Evolutionary conservation across 2,113 vertebrate genomes (phyloP).

Genomic region (Manacus vitellinus): DNA sequence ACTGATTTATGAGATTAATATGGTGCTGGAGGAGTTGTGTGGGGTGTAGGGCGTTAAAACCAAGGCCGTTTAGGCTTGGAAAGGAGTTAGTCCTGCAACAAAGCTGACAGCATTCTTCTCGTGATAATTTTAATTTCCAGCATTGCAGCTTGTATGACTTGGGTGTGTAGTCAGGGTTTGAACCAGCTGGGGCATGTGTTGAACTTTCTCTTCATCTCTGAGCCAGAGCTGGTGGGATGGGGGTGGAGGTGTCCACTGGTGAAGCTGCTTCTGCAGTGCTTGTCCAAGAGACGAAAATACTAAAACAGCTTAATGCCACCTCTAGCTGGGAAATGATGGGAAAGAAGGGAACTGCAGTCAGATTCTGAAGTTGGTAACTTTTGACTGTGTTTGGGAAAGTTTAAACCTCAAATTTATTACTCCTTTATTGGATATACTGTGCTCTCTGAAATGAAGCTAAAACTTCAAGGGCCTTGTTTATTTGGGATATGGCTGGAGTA

Average conservation of each 20-base stretch:
- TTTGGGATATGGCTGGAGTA: neutral
- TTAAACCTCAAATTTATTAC: neutral
- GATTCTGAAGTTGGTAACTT: neutral
- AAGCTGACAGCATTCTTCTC: neutral
- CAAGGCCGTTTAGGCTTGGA: neutral
- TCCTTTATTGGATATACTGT: neutral
- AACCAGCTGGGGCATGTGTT: fast-evolving
- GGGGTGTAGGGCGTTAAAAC: neutral
- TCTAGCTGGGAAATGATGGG: fast-evolving
- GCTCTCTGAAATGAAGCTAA: neutral
- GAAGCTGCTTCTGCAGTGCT: neutral
- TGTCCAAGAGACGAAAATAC: too few relatives aligned
- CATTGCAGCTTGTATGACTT: neutral
- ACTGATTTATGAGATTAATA: neutral
- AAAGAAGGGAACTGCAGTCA: too few relatives aligned
- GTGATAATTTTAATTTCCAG: neutral
- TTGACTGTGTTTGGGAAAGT: neutral
- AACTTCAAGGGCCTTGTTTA: neutral
- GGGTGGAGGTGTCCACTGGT: neutral
- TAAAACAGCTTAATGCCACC: neutral
- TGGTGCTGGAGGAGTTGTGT: neutral
- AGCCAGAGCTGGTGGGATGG: neutral
- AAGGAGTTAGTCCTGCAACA: neutral
- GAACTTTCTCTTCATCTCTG: neutral
- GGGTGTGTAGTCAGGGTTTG: neutral